Conservation (phyloP, 2,888 invertebrate species). For the Cheilosia grossa region DNA sequence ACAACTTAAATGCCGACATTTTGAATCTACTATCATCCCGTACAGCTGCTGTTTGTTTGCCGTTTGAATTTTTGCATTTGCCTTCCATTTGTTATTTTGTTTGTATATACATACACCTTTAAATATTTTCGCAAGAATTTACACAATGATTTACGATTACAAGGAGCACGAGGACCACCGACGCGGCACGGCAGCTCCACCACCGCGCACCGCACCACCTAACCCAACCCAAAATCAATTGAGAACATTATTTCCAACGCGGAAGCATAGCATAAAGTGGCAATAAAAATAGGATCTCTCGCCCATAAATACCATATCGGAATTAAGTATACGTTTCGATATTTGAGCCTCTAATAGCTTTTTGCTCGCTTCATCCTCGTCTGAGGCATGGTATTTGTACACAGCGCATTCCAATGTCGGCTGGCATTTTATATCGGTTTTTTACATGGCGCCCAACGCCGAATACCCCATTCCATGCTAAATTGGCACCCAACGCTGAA, state of each 20-base stretch:
- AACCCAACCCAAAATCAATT: slow-evolving; percentile 47
- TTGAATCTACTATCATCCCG: slow-evolving; percentile 12
- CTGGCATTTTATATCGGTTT: slow-evolving; percentile 25
- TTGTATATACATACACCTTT: slow-evolving; percentile 25
- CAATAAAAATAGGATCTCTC: slow-evolving; percentile 71
- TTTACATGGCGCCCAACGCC: slow-evolving; percentile 41
- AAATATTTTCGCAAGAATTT: slow-evolving; percentile 56
- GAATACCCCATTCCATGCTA: slow-evolving; percentile 3
- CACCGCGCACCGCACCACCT: slow-evolving; percentile 8
- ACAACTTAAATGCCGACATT: slow-evolving; percentile 36
- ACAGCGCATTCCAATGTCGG: neutral
- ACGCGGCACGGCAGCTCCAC: neutral
- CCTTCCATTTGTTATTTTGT: slow-evolving; percentile 5
- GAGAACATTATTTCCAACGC: slow-evolving; percentile 65
- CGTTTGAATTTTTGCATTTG: slow-evolving; percentile 53
- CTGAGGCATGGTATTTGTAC: neutral
- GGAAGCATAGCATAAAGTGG: slow-evolving; percentile 70
- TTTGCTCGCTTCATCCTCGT: slow-evolving; percentile 1
- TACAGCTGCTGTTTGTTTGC: slow-evolving; percentile 45
- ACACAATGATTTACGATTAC: slow-evolving; percentile 63
- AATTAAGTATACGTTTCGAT: slow-evolving; percentile 71
- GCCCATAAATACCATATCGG: slow-evolving; percentile 70
- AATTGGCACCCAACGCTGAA: slow-evolving; percentile 40
- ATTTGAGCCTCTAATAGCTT: slow-evolving; percentile 70
- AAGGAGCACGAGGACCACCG: slow-evolving; percentile 5